Evolutionary conservation across 2,113 vertebrate species (phyloP), one percentile per base, ranked within the genome.

Genomic region (Salvelinus fontinalis): DNA sequence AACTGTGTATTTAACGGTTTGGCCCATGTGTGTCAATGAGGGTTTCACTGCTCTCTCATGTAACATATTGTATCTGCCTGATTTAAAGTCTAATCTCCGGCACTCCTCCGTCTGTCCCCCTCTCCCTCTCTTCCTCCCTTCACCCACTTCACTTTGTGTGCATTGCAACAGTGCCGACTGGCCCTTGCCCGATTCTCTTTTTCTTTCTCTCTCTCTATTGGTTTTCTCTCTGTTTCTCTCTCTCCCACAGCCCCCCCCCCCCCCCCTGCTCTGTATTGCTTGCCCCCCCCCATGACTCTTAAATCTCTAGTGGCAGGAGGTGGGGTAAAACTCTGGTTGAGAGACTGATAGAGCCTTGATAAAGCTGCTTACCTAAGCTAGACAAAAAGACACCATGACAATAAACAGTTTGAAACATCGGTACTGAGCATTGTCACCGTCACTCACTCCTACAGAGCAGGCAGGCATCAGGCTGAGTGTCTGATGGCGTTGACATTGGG

Each of bases 71-170:
- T 44, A 44, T 44, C 8, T 9, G 39, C 39, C 39, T 11, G 39
- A 44, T 44, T 44, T 44, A 44, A 44, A 44, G 39, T 44, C 39
- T 44, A 44, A 11, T 44, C 39, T 44, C 39, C 9, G 0, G 39
- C 39, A 44, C 2, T 44, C 39, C 39, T 44, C 70, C 70, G 0
- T 1, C 39, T 39, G 29, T 71, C 22, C 14, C 20, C 44, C 34
- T 70, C 31, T 22, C 31, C 60, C 59, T n/a, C 75, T 39, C 57
- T 48, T 51, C 67, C 60, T 71, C 18, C 7, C 67, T 34, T 67
- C n/a, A 29, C 20, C 14, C 62, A 74, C 57, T 79, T 59, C 71
- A 72, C 80, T 73, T 78, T 78, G 69, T 75, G 64, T 75, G 70
- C 29, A 60, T 67, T 75, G 49, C 62, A 62, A 26, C 39, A 59